Percentiles rank a stretch among this genome's conserved stretches.
These are phyloP conservation scores for Kryptolebias marmoratus DNA, from an alignment of 2,113 vertebrate genomes.

Conservation along the genomic window DNA sequence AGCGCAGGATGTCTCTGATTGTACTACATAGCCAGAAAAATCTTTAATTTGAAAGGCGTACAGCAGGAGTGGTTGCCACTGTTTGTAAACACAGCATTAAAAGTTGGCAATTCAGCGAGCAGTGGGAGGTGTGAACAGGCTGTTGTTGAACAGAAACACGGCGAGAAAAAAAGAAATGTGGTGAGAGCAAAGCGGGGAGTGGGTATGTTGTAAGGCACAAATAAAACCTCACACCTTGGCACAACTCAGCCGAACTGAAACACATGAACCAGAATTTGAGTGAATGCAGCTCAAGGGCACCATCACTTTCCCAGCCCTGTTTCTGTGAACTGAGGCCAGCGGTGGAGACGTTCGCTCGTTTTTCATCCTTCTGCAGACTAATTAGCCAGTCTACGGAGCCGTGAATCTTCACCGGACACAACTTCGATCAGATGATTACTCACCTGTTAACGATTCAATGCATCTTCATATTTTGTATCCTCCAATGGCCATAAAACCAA, in stretches of 20 bases:
- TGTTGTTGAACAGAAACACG: background rate
- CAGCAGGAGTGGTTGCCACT: background rate
- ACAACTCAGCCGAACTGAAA: slow-evolving; percentile 1
- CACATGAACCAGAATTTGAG: slow-evolving; percentile 3
- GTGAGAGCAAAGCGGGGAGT: background rate
- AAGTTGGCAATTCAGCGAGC: background rate
- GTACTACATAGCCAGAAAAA: background rate
- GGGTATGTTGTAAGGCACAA: background rate
- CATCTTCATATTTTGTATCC: background rate
- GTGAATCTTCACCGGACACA: background rate
- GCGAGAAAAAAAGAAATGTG: background rate
- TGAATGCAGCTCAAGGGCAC: slow-evolving; percentile 4
- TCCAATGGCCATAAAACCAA: background rate
- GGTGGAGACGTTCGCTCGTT: background rate
- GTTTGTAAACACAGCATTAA: background rate
- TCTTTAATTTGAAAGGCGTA: background rate
- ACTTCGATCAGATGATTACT: background rate
- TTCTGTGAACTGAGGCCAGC: background rate
- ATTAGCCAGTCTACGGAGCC: slow-evolving; percentile 3
- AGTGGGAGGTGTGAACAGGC: background rate
- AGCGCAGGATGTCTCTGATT: background rate
- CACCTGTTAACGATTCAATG: background rate
- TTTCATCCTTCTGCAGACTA: slow-evolving; percentile 2
- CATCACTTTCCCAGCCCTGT: background rate
- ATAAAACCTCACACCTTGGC: slow-evolving; percentile 2